These are phyloP conservation scores for Amphiura filiformis DNA, from an alignment of 35 echinoderm and acorn worm species.

Conservation along the genomic window DNA sequence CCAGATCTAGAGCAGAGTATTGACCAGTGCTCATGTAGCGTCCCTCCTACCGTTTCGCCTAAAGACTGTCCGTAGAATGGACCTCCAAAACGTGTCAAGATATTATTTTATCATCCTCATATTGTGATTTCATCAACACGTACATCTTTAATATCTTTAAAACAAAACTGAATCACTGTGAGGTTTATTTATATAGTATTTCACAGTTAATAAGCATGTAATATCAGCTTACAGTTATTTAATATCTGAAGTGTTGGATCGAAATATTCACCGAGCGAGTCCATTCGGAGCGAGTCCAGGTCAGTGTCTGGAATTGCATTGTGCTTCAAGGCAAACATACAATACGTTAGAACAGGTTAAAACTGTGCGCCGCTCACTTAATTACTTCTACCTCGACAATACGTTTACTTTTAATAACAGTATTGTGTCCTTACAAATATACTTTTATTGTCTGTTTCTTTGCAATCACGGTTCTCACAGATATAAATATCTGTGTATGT, in stretches of 20 bases:
- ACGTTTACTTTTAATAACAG: not conserved
- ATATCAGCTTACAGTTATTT: not conserved
- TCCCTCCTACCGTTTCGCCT: too few relatives aligned
- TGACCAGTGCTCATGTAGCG: too few relatives aligned
- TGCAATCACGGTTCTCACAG: not conserved
- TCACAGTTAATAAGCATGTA: conserved; percentile 9
- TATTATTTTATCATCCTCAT: too few relatives aligned
- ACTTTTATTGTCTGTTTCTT: not conserved
- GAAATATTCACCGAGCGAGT: not conserved
- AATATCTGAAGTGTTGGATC: not conserved
- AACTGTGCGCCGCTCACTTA: not conserved
- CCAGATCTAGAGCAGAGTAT: too few relatives aligned
- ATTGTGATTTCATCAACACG: too few relatives aligned
- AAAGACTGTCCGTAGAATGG: too few relatives aligned
- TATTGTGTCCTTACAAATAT: not conserved
- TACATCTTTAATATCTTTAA: not conserved
- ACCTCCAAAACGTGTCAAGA: too few relatives aligned
- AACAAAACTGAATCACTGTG: not conserved
- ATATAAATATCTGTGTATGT: not conserved
- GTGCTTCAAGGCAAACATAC: too few relatives aligned
- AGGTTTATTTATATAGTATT: conserved; percentile 1
- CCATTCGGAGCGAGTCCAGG: not conserved
- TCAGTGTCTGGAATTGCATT: not conserved
- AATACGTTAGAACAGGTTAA: too few relatives aligned
- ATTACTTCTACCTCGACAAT: not conserved